A percentile compares a stretch with the other conserved stretches of the same genome.
phyloP scores from a whole-genome alignment of 2,888 invertebrate genomes.

The Caradrina clavipalpis region DNA sequence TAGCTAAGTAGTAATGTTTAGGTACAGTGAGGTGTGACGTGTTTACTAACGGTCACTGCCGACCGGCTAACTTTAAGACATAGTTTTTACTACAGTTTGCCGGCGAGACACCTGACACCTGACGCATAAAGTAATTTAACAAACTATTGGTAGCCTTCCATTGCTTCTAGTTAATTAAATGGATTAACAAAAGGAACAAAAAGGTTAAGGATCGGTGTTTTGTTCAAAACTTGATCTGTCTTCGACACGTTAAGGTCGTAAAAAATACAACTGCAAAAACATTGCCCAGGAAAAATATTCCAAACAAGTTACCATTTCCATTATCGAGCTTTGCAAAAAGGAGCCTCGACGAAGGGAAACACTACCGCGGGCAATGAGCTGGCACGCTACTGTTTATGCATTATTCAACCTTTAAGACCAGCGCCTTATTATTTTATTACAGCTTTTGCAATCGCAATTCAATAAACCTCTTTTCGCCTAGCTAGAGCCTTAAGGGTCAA shows the following conservation, averaged over 20 bases:
- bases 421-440: constrained; percentile 35
- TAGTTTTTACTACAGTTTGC: constrained; percentile 51
- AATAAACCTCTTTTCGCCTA: constrained; percentile 27
- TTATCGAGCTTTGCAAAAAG: constrained; percentile 26
- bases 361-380: constrained; percentile 30
- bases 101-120: constrained; percentile 44
- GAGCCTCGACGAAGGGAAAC: constrained; percentile 25
- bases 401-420: constrained; percentile 52
- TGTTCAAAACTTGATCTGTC: constrained; percentile 30
- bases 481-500: neutral
- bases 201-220: constrained; percentile 9
- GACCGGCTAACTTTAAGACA: constrained; percentile 42
- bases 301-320: constrained; percentile 33
- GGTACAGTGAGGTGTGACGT: constrained; percentile 62
- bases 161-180: constrained; percentile 24
- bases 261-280: constrained; percentile 24
- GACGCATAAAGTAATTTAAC: constrained; percentile 40
- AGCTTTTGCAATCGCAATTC: constrained; percentile 37
- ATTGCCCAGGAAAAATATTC: constrained; percentile 3
- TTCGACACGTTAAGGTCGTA: constrained; percentile 1
- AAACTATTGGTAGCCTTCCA: constrained; percentile 32
- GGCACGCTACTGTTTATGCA: constrained; percentile 52
- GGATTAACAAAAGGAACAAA: constrained; percentile 9
- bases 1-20: constrained; percentile 46
- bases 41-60: constrained; percentile 54